Percentiles rank a stretch among this genome's conserved stretches.
Conservation (phyloP, 2,888 invertebrate species). For the Melanotus villosus region DNA sequence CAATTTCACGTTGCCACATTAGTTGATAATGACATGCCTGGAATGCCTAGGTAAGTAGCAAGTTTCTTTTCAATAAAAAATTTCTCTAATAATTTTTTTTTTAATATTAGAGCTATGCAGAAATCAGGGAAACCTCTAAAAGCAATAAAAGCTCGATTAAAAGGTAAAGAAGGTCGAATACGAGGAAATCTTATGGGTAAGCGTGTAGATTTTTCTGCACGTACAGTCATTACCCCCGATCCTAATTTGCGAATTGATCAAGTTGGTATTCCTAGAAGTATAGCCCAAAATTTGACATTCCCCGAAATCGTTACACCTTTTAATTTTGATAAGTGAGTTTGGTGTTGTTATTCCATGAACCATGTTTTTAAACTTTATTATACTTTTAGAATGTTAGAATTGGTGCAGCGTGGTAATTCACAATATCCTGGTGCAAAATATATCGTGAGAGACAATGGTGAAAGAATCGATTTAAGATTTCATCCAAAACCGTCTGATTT, state of each 20-base stretch:
- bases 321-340: slow-evolving; percentile 90
- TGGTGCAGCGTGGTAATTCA: slow-evolving; percentile 96
- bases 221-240: slow-evolving; percentile 98
- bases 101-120: slow-evolving; percentile 87
- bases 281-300: slow-evolving; percentile 99
- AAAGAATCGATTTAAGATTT: slow-evolving; percentile 97
- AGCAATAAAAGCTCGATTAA: slow-evolving; percentile 95
- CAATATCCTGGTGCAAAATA: slow-evolving; percentile 99
- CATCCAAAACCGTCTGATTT: slow-evolving; percentile 98
- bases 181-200: slow-evolving; percentile 99
- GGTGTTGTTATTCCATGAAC: no score
- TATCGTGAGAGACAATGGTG: slow-evolving; percentile 98
- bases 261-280: slow-evolving; percentile 97
- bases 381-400: slow-evolving; percentile 79
- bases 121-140: slow-evolving; percentile 99
- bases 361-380: neutral
- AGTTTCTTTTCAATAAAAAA: neutral
- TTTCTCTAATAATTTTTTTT: neutral
- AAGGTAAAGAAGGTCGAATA: slow-evolving; percentile 99
- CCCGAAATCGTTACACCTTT: slow-evolving; percentile 99
- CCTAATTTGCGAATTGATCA: slow-evolving; percentile 95
- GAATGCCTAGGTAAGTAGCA: slow-evolving; percentile 82
- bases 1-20: slow-evolving; percentile 99
- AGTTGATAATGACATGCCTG: slow-evolving; percentile 99
- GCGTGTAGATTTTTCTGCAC: slow-evolving; percentile 99